Percentiles rank a stretch among this genome's conserved stretches.
Evolutionary conservation across 2,113 vertebrate genomes (phyloP).

Genomic region (Oxyruncus cristatus): DNA sequence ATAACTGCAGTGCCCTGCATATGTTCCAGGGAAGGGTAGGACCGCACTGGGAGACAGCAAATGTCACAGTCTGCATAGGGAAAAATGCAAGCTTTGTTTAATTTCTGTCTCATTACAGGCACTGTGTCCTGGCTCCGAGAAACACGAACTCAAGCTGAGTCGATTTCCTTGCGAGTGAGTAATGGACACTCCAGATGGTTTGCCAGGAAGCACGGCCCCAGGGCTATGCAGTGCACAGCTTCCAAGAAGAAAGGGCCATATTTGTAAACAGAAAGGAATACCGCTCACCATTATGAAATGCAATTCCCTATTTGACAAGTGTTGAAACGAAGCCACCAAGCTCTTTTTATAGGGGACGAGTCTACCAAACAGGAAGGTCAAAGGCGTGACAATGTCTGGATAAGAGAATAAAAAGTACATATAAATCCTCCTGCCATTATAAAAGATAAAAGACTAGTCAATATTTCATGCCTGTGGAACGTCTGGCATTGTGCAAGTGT

Average conservation of each 20-base stretch:
- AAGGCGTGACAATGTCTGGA: not conserved
- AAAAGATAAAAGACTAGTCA: not conserved
- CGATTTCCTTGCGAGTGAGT: not conserved
- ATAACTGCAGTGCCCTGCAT: not conserved
- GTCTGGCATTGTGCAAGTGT: not conserved
- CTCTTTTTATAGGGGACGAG: not conserved
- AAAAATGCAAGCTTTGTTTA: not conserved
- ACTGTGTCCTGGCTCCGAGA: not conserved
- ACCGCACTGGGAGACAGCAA: not conserved
- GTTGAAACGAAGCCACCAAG: not conserved
- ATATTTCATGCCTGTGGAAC: not conserved
- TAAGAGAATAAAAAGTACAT: not conserved
- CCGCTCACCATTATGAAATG: not conserved
- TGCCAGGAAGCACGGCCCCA: not conserved
- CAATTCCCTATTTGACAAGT: not conserved
- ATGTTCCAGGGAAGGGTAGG: not conserved
- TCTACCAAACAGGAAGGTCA: conserved; percentile 42
- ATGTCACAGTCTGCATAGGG: not conserved
- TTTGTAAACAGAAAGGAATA: not conserved
- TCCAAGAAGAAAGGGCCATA: conserved; percentile 14
- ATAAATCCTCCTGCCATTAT: not conserved
- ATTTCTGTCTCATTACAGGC: not conserved
- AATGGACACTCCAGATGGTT: not conserved
- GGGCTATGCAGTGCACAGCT: not conserved
- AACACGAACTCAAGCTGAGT: not conserved